A percentile compares a stretch with the other conserved stretches of the same genome.
Evolutionary conservation across 1,140 invertebrate genomes (phyloP).

Genomic region (Brachionus koreanus): DNA sequence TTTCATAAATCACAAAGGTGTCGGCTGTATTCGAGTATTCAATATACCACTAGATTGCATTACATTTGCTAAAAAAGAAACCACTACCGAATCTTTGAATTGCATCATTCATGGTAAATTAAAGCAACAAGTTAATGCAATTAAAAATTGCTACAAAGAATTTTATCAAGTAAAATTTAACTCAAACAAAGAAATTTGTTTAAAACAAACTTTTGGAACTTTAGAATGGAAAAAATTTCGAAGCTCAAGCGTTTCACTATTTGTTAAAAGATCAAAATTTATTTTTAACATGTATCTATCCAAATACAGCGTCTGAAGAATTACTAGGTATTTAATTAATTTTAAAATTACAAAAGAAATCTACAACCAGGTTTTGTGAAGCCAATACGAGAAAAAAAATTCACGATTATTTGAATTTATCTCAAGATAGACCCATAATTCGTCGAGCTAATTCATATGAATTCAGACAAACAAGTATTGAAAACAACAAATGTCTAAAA

Average conservation of each 20-base stretch:
- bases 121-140: not conserved
- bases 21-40: not conserved
- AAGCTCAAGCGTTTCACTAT: slow-evolving; percentile 25
- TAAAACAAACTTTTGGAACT: not conserved
- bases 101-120: not conserved
- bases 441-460: not conserved
- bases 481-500: not conserved
- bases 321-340: not conserved
- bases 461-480: not conserved
- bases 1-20: slow-evolving; percentile 40
- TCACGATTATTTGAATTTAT: not conserved
- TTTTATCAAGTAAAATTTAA: slow-evolving; percentile 12
- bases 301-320: not conserved
- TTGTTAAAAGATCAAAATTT: not conserved
- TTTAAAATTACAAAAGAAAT: not conserved
- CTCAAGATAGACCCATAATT: not conserved
- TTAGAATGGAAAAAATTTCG: slow-evolving; percentile 8
- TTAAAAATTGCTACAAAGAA: slow-evolving; percentile 17
- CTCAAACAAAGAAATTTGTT: not conserved
- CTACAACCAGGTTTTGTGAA: not conserved
- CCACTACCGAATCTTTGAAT: not conserved
- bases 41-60: slow-evolving; percentile 38
- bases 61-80: not conserved
- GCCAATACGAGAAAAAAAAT: slow-evolving; percentile 14
- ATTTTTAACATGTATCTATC: slow-evolving; percentile 30